phyloP scores from a whole-genome alignment of 2,113 vertebrate species.

The Mus musculus region DNA sequence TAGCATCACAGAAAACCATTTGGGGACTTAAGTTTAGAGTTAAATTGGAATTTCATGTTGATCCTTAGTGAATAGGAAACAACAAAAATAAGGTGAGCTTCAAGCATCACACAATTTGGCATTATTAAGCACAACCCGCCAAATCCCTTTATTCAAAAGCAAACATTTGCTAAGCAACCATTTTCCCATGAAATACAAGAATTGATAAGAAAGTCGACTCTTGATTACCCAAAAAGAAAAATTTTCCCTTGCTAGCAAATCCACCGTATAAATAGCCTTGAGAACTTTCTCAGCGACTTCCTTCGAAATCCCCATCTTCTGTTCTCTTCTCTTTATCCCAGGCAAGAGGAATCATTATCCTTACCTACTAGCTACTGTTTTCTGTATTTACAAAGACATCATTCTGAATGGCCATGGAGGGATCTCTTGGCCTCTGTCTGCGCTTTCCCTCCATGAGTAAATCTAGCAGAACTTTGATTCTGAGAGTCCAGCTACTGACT shows the following conservation, averaged over 20 bases:
- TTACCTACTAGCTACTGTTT: neutral
- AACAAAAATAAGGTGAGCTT: conserved; percentile 51
- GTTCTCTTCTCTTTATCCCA: too few relatives aligned
- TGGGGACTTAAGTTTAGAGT: conserved; percentile 42
- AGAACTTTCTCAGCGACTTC: neutral
- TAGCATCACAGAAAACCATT: conserved; percentile 14
- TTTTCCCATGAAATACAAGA: conserved; percentile 22
- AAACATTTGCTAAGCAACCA: conserved; percentile 57
- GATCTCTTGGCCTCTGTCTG: neutral
- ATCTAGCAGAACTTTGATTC: neutral
- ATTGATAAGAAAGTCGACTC: conserved; percentile 17
- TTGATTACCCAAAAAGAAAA: conserved; percentile 58
- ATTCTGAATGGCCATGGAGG: neutral
- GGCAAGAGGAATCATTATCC: neutral
- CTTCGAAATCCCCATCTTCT: neutral
- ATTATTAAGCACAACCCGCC: conserved; percentile 21
- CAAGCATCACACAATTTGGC: conserved; percentile 48
- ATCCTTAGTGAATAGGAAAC: conserved; percentile 58
- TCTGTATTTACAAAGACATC: neutral
- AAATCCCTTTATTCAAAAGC: conserved; percentile 68
- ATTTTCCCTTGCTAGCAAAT: neutral
- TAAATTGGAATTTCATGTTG: conserved; percentile 57
- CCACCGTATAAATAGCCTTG: neutral
- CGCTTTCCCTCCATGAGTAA: neutral
- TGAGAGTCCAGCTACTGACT: neutral